Base-by-base conservation (phyloP, 2,888 invertebrate genomes). In the Rhabditoides inermis region DNA sequence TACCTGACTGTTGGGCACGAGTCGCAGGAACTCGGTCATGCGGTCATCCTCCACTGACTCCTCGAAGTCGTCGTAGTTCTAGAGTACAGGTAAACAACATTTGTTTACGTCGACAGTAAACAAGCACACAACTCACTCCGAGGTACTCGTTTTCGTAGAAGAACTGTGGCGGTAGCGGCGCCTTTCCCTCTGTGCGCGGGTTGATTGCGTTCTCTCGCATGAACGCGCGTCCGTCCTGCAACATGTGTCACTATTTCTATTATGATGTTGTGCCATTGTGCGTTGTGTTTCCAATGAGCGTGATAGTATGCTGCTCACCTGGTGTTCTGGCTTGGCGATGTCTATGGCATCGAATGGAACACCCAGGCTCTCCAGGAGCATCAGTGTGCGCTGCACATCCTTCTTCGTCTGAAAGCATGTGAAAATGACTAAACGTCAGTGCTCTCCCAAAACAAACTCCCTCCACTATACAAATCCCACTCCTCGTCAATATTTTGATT, bases 271-370 rank as follows among this genome's bases (percentile, higher is more conserved):
- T 32, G 45, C n/a, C 60, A 55, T 37, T 64, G 56, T 1, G 56
- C 58, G 27, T 85, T 85, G n/a, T n/a, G n/a, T n/a, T n/a, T n/a
- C n/a, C n/a, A n/a, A n/a, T n/a, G n/a, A n/a, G n/a, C n/a, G n/a
- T n/a, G n/a, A n/a, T n/a, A n/a, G n/a, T n/a, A n/a, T n/a, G n/a
- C n/a, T n/a, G n/a, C n/a, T n/a, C n/a, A n/a, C n/a, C n/a, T n/a
- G n/a, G n/a, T n/a, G n/a, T 48, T 87, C 88, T 20, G 92, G 90
- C 78, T 91, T 91, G 46, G 92, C 87, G 75, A 95, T 91, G 79
- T 95, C 95, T 75, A 95, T 85, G 57, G 85, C 82, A 78, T 88
- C 86, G 79, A 90, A 91, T 70, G 86, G 84, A 69, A 95, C 86
- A 79, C 83, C 85, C 82, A 89, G 88, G 68, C 90, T 88, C 76